Conservation (phyloP, 2,888 invertebrate genomes). For the Pollenia angustigena region DNA sequence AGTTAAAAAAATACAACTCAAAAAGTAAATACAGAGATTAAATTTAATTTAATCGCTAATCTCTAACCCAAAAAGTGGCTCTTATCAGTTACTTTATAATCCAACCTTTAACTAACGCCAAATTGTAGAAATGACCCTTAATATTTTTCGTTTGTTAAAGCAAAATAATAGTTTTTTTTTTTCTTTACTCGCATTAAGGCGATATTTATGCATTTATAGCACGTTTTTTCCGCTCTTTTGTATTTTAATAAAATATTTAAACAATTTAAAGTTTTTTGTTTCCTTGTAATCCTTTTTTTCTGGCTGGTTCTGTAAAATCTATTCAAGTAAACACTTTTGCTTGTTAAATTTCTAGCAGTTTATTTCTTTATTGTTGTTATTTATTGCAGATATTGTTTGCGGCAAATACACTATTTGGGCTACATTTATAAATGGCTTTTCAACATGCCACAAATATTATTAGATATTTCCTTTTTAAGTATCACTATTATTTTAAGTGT, state of each 20-base stretch:
- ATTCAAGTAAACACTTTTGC: conserved; percentile 46
- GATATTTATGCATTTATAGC: conserved; percentile 49
- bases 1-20: too few species aligned
- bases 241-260: conserved; percentile 27
- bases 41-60: too few species aligned
- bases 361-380: not conserved
- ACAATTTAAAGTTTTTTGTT: conserved; percentile 41
- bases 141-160: too few species aligned
- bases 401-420: not conserved
- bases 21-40: too few species aligned
- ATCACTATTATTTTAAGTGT: too few species aligned
- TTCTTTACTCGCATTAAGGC: too few species aligned
- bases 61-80: too few species aligned
- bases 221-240: conserved; percentile 5
- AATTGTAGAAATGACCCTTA: too few species aligned
- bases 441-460: conserved; percentile 46
- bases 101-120: too few species aligned
- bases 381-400: not conserved
- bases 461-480: not conserved
- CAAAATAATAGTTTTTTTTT: too few species aligned
- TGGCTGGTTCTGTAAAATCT: conserved; percentile 37
- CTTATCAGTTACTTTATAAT: too few species aligned
- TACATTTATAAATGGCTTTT: conserved; percentile 53
- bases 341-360: not conserved
- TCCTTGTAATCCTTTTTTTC: conserved; percentile 25